Base-by-base conservation (phyloP, 1,140 invertebrate genomes). In the Pectinophora gossypiella region DNA sequence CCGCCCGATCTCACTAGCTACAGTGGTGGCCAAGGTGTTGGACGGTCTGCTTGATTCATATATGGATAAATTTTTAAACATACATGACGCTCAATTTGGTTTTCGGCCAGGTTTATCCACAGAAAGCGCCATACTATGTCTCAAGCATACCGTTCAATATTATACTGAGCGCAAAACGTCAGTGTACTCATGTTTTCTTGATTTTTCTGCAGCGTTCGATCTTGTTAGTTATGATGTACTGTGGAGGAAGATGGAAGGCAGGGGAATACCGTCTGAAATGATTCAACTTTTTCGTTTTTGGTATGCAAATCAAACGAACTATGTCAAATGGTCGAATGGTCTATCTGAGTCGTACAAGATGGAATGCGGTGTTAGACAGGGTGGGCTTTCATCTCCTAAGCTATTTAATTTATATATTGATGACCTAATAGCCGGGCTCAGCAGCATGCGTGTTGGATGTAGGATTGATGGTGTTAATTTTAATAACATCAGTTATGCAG, bases 121-220 rank as follows among this genome's bases (percentile, higher is more conserved):
- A 3, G 40, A 42, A 42, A 42, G 40, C 18, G 43, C 43, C 4
- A 45, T 45, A 7, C 20, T 45, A 3, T 3, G 19, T 20, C 12
- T 45, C 18, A 45, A 45, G 20, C 43, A 45, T 20, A 45, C 43
- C 3, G 43, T 45, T 9, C 43, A 45, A 21, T 45, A 45, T 16
- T 45, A 45, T 22, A 21, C 43, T 2, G n/a, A 45, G 12, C 43
- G 43, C 3, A 21, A 16, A 21, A 45, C 43, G n/a, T 19, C 43
- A 16, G 43, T 45, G 20, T 45, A 21, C 43, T 18, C 43, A 2
- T 45, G 43, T 45, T 45, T 45, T 21, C 19, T 45, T 7, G 43
- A 45, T n/a, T 12, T 45, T 12, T 45, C 43, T n/a, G 21, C 19
- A 45, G 43, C 43, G 3, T 45, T 45, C 19, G 43, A 45, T 20